These are phyloP conservation scores for Peromyscus melanophrys DNA, from an alignment of 2,797 vertebrate species.

Conservation along the genomic window DNA sequence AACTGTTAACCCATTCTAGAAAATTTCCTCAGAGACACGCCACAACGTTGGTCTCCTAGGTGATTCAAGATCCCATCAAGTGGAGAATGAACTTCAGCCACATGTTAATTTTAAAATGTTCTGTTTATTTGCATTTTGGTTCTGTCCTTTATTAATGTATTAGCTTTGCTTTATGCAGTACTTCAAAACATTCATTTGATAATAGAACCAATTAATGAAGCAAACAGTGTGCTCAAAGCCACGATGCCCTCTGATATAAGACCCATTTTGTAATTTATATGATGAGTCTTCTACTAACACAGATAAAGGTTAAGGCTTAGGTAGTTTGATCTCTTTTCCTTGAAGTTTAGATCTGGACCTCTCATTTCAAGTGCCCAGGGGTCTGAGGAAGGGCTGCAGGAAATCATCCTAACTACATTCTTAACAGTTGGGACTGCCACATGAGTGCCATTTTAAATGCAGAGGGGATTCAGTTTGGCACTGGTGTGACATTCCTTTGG, in stretches of 20 bases:
- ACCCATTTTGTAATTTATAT: background rate
- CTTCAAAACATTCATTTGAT: background rate
- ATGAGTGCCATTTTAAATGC: slow-evolving; percentile 35
- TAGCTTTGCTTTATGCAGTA: background rate
- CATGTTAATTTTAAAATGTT: background rate
- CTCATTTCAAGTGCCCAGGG: background rate
- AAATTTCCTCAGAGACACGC: background rate
- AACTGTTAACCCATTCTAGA: background rate
- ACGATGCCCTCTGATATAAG: background rate
- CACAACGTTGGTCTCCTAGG: background rate
- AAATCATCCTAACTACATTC: background rate
- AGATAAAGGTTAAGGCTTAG: background rate
- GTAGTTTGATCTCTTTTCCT: background rate
- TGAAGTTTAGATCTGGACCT: background rate
- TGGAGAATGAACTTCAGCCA: background rate
- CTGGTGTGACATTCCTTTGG: background rate
- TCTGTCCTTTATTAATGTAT: background rate
- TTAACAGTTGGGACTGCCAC: slow-evolving; percentile 56
- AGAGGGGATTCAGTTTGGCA: background rate
- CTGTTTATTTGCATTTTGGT: background rate
- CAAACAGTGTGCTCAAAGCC: background rate
- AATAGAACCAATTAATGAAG: background rate
- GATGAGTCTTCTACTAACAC: background rate
- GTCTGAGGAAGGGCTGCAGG: background rate
- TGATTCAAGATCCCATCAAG: background rate